Evolutionary conservation across 64 coral and sea anemone genomes (phyloP), one percentile per base, ranked within the genome.

Genomic region (Pocillopora verrucosa): DNA sequence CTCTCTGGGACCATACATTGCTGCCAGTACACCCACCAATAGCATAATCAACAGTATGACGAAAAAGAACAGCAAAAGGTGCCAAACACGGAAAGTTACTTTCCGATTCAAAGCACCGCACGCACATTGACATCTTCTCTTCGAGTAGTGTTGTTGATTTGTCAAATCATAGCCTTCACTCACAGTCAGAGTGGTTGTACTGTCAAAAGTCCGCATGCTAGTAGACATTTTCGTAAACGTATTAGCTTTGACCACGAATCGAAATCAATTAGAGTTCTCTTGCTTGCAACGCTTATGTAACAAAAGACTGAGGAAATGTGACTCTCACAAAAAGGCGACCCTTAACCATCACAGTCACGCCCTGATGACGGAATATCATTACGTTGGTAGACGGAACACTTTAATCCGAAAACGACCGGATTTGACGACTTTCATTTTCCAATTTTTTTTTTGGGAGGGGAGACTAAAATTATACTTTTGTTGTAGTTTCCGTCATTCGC

Each of bases 51-150:
- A 5, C 1, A 38, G 10, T 25, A 85, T 45, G 3, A 25, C 0
- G 38, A 85, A 45, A 4, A 85, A 13, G 16, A 85, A 72, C 36
- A 85, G 1, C 19, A 85, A 38, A 85, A 85, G 24, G 45, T 85
- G 63, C 82, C 82, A 85, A 11, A 85, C 36, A 56, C 82, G 82
- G 11, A 85, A 85, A 57, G 64, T 25, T 3, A 63, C 51, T 72
- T 16, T 45, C 37, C 7, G 69, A 38, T 72, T 65, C 36, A 85
- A 57, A 56, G 20, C 69, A 16, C 56, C 82, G 24, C 62, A 83
- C 0, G 67, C 7, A n/a, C 63, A 85, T 15, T 16, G 13, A 22
- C 63, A 85, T 17, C 17, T 65, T 19, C 19, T 67, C 41, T 51
- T 65, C 2, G 36, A 25, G 26, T 72, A 85, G 36, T 70, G 64